Conservation (phyloP, 1,140 invertebrate species). For the Philaenus spumarius region DNA sequence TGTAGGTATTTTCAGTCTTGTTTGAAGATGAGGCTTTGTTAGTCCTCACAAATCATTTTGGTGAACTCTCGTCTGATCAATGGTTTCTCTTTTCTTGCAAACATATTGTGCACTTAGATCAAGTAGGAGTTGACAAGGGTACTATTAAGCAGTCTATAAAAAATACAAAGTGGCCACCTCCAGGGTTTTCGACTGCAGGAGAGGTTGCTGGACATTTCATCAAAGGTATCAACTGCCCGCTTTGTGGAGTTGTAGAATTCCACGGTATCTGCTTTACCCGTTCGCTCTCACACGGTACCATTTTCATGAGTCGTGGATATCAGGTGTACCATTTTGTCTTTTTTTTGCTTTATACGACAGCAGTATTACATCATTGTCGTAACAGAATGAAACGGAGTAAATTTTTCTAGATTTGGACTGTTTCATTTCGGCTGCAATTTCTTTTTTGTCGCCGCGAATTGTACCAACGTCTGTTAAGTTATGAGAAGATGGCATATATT, state of each 20-base stretch:
- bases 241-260: no score
- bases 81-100: conserved; percentile 1
- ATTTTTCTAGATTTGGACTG: not conserved
- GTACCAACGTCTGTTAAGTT: no score
- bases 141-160: conserved; percentile 32
- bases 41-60: not conserved
- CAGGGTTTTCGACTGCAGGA: conserved; percentile 24
- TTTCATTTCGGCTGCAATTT: no score
- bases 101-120: conserved; percentile 11
- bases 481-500: no score
- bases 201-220: conserved; percentile 31
- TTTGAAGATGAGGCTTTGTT: not conserved
- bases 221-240: no score
- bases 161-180: no score
- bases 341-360: conserved; percentile 37
- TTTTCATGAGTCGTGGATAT: no score
- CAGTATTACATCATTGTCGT: conserved; percentile 32
- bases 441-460: no score
- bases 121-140: conserved; percentile 23
- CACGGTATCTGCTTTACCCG: conserved; percentile 31
- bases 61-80: not conserved
- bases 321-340: conserved; percentile 31
- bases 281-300: conserved; percentile 19
- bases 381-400: conserved; percentile 26
- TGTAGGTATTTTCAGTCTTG: not conserved